Percentiles rank a stretch among this genome's conserved stretches.
Evolutionary conservation across 23 tunicate genomes (phyloP).

Genomic region (Halocynthia roretzi): DNA sequence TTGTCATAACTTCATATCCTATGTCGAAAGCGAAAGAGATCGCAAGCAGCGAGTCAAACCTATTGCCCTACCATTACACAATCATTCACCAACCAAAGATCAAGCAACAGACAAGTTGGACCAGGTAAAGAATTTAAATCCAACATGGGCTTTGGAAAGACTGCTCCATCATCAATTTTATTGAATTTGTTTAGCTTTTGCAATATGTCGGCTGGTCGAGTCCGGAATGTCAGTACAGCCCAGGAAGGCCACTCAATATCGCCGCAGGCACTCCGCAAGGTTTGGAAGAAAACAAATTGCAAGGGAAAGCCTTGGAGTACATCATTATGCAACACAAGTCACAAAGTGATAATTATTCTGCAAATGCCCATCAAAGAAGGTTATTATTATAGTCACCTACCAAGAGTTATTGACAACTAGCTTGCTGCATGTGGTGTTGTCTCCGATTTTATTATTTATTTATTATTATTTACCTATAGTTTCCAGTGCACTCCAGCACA

Average conservation of each 20-base stretch:
- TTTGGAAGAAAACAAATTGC: conserved; percentile 26
- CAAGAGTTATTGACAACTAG: no score
- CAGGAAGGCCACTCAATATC: conserved; percentile 64
- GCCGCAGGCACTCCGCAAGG: conserved; percentile 37
- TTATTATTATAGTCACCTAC: background rate
- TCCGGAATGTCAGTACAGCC: conserved; percentile 68
- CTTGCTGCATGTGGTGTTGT: background rate
- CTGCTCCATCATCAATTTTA: background rate
- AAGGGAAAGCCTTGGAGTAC: conserved; percentile 28
- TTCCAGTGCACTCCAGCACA: conserved; percentile 33
- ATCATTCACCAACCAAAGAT: conserved; percentile 4
- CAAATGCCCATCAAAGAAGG: conserved; percentile 32
- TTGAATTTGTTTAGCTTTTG: conserved; percentile 35
- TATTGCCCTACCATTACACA: conserved; percentile 28
- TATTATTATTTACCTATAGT: conserved; percentile 16
- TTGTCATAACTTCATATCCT: conserved; percentile 38
- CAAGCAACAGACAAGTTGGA: conserved; percentile 37
- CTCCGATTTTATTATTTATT: background rate
- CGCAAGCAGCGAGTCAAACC: conserved; percentile 23
- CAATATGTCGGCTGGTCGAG: conserved; percentile 65
- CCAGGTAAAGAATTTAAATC: conserved; percentile 18
- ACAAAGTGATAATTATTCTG: conserved; percentile 28
- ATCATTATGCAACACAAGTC: conserved; percentile 44
- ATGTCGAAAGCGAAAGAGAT: conserved; percentile 21
- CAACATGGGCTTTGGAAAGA: background rate